Percentiles rank a stretch among this genome's conserved stretches.
phyloP scores from a whole-genome alignment of 2,797 vertebrate species.

The Chiroxiphia lanceolata region DNA sequence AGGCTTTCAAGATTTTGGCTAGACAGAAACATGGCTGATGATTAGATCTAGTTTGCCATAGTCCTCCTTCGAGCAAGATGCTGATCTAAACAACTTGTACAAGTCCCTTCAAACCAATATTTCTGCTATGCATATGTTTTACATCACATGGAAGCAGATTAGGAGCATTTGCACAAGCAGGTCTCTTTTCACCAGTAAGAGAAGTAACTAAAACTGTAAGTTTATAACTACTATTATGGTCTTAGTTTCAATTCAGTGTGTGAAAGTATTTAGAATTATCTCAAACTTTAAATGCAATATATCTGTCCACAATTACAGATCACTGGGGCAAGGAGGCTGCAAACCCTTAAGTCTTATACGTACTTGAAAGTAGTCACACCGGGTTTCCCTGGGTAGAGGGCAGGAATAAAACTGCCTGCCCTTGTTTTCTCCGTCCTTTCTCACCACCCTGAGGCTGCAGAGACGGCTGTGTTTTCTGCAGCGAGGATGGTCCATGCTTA shows the following conservation, averaged over 20 bases:
- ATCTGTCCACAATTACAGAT: neutral
- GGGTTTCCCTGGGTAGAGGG: slow-evolving; percentile 80
- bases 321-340: neutral
- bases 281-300: neutral
- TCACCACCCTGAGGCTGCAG: slow-evolving; percentile 84
- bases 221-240: neutral
- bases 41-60: neutral
- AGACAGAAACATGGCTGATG: neutral
- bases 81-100: neutral
- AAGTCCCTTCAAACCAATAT: neutral
- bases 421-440: slow-evolving; percentile 89
- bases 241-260: neutral
- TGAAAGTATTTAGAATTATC: neutral
- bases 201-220: neutral
- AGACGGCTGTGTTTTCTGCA: slow-evolving; percentile 81
- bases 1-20: neutral
- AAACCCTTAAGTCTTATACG: neutral
- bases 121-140: neutral
- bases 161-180: neutral
- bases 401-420: slow-evolving; percentile 90
- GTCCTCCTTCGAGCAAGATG: neutral
- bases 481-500: slow-evolving; percentile 65
- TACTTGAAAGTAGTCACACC: slow-evolving; percentile 91
- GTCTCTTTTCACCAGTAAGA: neutral
- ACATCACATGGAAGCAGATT: neutral